A percentile compares a stretch with the other conserved stretches of the same genome.
These are phyloP conservation scores for Acrocephalus arundinaceus DNA, from an alignment of 2,113 vertebrate species.

Conservation along the genomic window DNA sequence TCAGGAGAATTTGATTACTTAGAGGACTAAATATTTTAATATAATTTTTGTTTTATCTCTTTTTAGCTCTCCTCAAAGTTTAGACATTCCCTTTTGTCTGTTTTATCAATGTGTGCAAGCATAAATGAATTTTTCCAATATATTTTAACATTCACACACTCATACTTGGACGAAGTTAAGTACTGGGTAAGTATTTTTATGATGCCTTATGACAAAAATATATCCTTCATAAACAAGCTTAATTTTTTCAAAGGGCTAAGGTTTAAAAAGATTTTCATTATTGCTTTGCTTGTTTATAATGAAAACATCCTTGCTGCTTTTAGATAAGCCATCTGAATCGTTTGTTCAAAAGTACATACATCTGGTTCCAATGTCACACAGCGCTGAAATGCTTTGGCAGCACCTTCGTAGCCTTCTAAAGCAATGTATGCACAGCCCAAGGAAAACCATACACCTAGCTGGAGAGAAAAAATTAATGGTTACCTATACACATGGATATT, in stretches of 20 bases:
- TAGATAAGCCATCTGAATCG: not conserved
- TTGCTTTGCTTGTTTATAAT: constrained; percentile 24
- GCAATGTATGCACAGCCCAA: constrained; percentile 93
- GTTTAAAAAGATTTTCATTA: constrained; percentile 37
- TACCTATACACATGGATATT: not conserved
- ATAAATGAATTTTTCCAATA: not conserved
- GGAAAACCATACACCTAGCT: constrained; percentile 98
- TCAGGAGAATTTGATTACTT: not conserved
- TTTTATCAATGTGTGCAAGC: not conserved
- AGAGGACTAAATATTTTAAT: not conserved
- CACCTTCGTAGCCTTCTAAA: constrained; percentile 87
- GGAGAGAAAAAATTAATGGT: not conserved
- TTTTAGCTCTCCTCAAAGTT: not conserved
- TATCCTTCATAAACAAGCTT: not conserved
- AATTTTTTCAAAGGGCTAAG: not conserved
- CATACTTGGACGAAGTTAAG: not conserved
- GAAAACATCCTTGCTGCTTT: constrained; percentile 39
- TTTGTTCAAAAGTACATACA: constrained; percentile 76
- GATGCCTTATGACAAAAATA: not conserved
- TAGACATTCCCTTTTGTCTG: not conserved
- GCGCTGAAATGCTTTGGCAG: constrained; percentile 91
- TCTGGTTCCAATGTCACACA: constrained; percentile 94
- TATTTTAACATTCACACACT: not conserved
- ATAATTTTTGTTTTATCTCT: not conserved
- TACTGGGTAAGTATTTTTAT: not conserved